These are phyloP conservation scores for Tiaroga cobitis DNA, from an alignment of 2,797 vertebrate species.

Conservation along the genomic window DNA sequence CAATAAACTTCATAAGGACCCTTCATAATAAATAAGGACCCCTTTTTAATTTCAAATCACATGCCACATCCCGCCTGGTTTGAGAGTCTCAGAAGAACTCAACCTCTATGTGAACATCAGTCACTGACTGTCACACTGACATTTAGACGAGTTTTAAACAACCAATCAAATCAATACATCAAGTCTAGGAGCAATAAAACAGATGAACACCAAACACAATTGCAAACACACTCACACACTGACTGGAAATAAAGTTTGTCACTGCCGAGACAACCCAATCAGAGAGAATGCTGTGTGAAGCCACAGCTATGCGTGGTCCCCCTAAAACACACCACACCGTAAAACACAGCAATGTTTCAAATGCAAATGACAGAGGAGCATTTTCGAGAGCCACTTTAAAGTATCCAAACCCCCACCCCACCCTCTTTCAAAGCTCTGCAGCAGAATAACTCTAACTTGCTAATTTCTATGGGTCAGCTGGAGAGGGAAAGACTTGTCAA, in stretches of 20 bases:
- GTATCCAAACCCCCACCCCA: conserved; percentile 84
- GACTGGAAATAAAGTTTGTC: conserved; percentile 96
- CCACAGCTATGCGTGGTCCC: conserved; percentile 91
- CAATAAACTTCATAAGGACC: background rate
- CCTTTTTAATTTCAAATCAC: background rate
- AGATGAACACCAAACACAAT: conserved; percentile 23
- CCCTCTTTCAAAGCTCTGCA: conserved; percentile 74
- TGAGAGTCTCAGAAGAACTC: background rate
- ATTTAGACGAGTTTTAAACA: conserved; percentile 37
- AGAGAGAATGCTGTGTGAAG: conserved; percentile 95
- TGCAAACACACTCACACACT: conserved; percentile 62
- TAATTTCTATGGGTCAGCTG: conserved; percentile 98
- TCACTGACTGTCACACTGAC: conserved; percentile 9
- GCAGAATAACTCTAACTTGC: conserved; percentile 95
- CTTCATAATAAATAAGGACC: background rate
- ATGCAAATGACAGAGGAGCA: conserved; percentile 94
- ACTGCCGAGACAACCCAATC: conserved; percentile 86
- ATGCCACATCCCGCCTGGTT: background rate
- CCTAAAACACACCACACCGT: conserved; percentile 65
- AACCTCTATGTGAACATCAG: background rate
- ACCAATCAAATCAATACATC: conserved; percentile 36
- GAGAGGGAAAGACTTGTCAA: conserved; percentile 94
- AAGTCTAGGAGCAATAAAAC: conserved; percentile 29
- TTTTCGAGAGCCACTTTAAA: conserved; percentile 95
- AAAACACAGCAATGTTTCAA: conserved; percentile 94